Percentiles rank a stretch among this genome's conserved stretches.
phyloP scores from a whole-genome alignment of 2,113 vertebrate genomes.

The Melanerpes aurifrons region DNA sequence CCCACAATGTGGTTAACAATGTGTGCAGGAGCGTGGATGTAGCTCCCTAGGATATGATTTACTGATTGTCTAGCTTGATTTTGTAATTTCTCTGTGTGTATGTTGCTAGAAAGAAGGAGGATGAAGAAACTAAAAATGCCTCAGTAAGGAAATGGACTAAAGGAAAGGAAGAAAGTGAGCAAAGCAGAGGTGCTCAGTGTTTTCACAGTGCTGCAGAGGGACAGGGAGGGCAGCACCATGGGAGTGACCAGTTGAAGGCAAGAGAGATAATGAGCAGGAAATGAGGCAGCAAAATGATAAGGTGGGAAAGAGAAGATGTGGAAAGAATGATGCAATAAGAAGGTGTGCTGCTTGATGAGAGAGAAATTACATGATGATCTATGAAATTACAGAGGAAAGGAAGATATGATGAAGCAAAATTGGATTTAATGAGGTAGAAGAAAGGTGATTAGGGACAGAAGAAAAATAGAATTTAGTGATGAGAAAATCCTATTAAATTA shows the following conservation, averaged over 20 bases:
- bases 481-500: conserved; percentile 68
- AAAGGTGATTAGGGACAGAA: conserved; percentile 67
- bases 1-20: not conserved
- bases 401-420: conserved; percentile 49
- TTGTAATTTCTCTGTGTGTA: not conserved
- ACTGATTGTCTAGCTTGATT: not conserved
- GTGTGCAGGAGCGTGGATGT: not conserved
- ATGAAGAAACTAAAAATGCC: not conserved
- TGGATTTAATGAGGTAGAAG: conserved; percentile 69
- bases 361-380: conserved; percentile 46
- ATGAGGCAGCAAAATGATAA: conserved; percentile 13
- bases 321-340: conserved; percentile 5
- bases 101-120: not conserved
- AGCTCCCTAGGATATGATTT: not conserved
- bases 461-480: conserved; percentile 67
- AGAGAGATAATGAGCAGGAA: conserved; percentile 18
- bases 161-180: not conserved
- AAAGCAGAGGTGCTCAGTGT: not conserved
- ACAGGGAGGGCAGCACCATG: not conserved
- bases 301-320: not conserved
- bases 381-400: conserved; percentile 59
- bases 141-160: not conserved
- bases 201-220: not conserved
- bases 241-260: not conserved
- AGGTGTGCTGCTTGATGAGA: not conserved